These are phyloP conservation scores for Coelopa pilipes DNA, from an alignment of 2,888 invertebrate genomes.

Conservation along the genomic window DNA sequence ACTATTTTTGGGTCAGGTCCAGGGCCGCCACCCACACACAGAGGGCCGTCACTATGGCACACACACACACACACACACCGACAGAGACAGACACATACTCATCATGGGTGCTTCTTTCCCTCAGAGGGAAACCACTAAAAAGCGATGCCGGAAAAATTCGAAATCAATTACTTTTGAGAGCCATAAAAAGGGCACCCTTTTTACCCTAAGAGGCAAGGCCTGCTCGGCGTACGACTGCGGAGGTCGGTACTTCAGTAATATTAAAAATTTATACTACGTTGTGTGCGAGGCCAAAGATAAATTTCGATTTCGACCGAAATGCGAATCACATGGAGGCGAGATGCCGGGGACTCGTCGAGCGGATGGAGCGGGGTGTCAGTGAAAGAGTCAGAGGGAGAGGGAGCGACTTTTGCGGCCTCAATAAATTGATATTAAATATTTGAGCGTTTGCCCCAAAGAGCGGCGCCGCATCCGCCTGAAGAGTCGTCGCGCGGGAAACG, in stretches of 20 bases:
- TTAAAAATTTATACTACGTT: constrained; percentile 48
- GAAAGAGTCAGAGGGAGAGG: too few species aligned
- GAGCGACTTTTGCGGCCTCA: constrained; percentile 39
- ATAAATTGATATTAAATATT: constrained; percentile 45
- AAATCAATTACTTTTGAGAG: constrained; percentile 30
- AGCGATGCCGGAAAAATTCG: neutral
- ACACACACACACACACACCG: neutral
- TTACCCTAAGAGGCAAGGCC: neutral
- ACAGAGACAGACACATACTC: neutral
- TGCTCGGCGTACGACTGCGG: constrained; percentile 3
- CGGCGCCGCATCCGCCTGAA: too few species aligned
- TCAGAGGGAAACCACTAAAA: too few species aligned
- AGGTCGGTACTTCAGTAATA: constrained; percentile 50
- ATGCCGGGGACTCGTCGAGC: too few species aligned
- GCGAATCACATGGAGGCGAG: constrained; percentile 20
- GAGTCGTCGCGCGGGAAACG: too few species aligned
- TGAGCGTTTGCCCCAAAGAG: constrained; percentile 19
- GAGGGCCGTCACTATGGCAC: neutral
- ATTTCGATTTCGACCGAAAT: constrained; percentile 27
- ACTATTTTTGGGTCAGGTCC: constrained; percentile 10
- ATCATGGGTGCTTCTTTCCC: too few species aligned
- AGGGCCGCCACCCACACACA: too few species aligned
- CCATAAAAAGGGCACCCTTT: constrained; percentile 28
- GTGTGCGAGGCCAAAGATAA: constrained; percentile 22
- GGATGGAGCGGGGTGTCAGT: too few species aligned